Evolutionary conservation across 2,113 vertebrate genomes (phyloP), one percentile per base, ranked within the genome.

Genomic region (Engystomops pustulosus): DNA sequence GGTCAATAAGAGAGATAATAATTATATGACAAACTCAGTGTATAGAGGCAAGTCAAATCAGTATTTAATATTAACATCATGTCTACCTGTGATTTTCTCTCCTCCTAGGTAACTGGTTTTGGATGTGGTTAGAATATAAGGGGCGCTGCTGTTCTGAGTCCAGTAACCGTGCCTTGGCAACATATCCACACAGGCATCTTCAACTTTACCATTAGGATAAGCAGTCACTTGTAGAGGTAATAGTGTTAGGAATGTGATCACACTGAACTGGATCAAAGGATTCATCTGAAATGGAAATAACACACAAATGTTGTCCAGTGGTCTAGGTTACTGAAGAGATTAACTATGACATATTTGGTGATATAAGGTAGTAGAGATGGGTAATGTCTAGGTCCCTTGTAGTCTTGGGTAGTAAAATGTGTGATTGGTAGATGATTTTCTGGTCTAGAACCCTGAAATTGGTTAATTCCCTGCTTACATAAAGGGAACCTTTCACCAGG

Each of bases 71-170:
- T 36, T 36, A 36, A 2, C 3, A 0, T 4, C 12, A 9, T 45
- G 2, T 45, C 2, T 79, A 92, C 91, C 91, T 89, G 12, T 92
- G 27, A 93, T 86, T 20, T 79, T 38, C 4, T 90, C 85, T 58
- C 90, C 88, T 0, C 9, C 34, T 36, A 7, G 79, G 72, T 87
- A 91, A 12, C 2, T 88, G 62, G 9, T 80, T 5, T 15, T 70
- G 25, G 80, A 85, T 0, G 79, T 6, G 0, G 80, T 72, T 4
- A 89, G 3, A 0, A 7, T 87, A 78, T 25, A 93, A 0, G 90
- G 89, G 1, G 86, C 8, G 0, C 68, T 0, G 6, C 1, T 68
- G 1, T 23, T 81, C 81, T 90, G 90, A 1, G 84, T 51, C 2
- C 0, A 12, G 0, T 2, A 38, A 4, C 12, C 25, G 38, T 93